A percentile compares a stretch with the other conserved stretches of the same genome.
Conservation (phyloP, 2,888 invertebrate genomes). For the Agelastica alni region DNA sequence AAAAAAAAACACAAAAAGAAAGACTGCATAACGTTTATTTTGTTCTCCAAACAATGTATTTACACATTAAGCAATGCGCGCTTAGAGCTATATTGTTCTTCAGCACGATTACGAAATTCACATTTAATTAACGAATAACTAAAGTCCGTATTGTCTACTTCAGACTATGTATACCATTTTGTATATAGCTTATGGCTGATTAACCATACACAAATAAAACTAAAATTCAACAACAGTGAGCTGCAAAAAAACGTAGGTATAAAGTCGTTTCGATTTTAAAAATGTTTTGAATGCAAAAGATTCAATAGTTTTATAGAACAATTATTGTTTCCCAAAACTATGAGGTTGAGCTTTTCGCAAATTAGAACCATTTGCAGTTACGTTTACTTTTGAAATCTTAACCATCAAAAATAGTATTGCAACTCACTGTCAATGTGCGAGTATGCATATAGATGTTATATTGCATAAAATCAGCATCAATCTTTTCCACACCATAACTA, state of each 20-base stretch:
- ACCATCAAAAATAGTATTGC: too few species aligned
- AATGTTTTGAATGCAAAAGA: too few species aligned
- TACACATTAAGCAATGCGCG: neutral
- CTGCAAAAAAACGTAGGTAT: too few species aligned
- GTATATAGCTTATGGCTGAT: constrained; percentile 32
- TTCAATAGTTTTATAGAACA: too few species aligned
- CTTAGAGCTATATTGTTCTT: neutral
- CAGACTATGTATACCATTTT: constrained; percentile 29
- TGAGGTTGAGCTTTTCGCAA: too few species aligned
- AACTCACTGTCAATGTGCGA: too few species aligned
- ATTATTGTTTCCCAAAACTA: too few species aligned
- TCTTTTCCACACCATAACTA: too few species aligned
- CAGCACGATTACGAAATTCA: neutral
- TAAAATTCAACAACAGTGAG: neutral
- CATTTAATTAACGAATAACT: constrained; percentile 1
- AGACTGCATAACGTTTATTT: neutral
- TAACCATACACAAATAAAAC: constrained; percentile 28
- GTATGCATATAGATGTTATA: too few species aligned
- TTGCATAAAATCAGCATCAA: too few species aligned
- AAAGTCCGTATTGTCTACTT: constrained; percentile 34
- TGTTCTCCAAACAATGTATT: neutral
- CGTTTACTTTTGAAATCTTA: neutral
- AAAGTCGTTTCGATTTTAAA: too few species aligned
- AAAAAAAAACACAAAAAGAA: too few species aligned
- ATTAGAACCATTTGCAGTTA: neutral